A percentile compares a stretch with the other conserved stretches of the same genome.
Conservation (phyloP, 1,140 invertebrate genomes). For the Cephus cinctus region DNA sequence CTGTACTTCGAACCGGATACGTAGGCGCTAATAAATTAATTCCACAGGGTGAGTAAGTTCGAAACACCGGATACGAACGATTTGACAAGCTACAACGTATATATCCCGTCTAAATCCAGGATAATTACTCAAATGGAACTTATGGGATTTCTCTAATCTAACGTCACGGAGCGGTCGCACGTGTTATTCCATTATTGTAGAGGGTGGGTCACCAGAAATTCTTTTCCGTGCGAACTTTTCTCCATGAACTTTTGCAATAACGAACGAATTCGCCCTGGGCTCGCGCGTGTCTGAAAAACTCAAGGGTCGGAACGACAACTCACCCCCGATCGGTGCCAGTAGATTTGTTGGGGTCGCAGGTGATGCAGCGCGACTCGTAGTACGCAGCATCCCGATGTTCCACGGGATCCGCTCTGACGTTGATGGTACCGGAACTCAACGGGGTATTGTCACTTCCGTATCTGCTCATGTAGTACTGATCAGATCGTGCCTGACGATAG, state of each 20-base stretch:
- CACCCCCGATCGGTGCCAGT: slow-evolving; percentile 31
- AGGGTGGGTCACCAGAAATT: too few relatives aligned
- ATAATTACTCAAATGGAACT: not conserved
- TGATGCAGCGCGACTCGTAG: slow-evolving; percentile 46
- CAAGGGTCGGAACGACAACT: too few relatives aligned
- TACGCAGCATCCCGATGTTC: slow-evolving; percentile 44
- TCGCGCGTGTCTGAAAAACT: slow-evolving; percentile 7
- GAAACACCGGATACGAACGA: not conserved
- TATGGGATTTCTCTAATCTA: too few relatives aligned
- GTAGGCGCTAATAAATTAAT: not conserved
- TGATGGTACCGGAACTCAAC: slow-evolving; percentile 33
- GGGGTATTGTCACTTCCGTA: slow-evolving; percentile 35
- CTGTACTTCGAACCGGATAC: slow-evolving; percentile 32
- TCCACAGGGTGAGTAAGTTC: not conserved
- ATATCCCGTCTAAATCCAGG: too few relatives aligned
- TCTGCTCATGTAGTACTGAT: slow-evolving; percentile 32
- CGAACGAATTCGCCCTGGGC: too few relatives aligned
- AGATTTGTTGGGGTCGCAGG: slow-evolving; percentile 41
- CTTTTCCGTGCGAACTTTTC: too few relatives aligned
- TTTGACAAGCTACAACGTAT: not conserved
- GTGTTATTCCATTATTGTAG: too few relatives aligned
- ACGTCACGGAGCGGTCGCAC: too few relatives aligned
- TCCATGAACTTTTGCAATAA: too few relatives aligned
- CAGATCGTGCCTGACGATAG: slow-evolving; percentile 43
- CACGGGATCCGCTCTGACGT: slow-evolving; percentile 30